A percentile compares a stretch with the other conserved stretches of the same genome.
These are phyloP conservation scores for human DNA, from an alignment of 2,113 vertebrate species.

Conservation along the genomic window DNA sequence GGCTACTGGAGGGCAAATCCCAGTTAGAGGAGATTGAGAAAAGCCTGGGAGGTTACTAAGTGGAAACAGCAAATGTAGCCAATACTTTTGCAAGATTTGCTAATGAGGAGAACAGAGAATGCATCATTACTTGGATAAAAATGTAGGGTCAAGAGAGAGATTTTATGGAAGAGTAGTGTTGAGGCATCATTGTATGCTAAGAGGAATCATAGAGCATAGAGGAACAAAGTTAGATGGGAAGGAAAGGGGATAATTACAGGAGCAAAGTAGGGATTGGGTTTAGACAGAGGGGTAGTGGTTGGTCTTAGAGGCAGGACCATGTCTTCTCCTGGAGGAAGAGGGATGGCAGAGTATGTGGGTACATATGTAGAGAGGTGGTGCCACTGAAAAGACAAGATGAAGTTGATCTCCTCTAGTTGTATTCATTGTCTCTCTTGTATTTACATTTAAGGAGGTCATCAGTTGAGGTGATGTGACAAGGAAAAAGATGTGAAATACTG, in stretches of 20 bases:
- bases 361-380: not conserved
- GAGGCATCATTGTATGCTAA: not conserved
- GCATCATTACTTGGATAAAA: not conserved
- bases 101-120: not conserved
- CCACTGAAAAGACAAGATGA: not conserved
- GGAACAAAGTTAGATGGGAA: not conserved
- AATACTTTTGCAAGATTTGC: not conserved
- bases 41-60: not conserved
- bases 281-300: rapidly evolving
- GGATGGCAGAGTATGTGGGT: too few relatives aligned
- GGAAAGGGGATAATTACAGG: rapidly evolving
- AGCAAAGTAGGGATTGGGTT: not conserved
- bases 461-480: not conserved
- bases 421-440: not conserved
- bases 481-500: not conserved
- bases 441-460: not conserved
- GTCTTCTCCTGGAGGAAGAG: not conserved
- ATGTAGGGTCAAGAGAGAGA: not conserved
- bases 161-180: not conserved
- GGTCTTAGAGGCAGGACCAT: not conserved
- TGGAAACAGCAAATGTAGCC: not conserved
- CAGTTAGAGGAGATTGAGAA: not conserved
- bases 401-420: not conserved
- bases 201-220: not conserved
- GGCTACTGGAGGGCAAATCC: not conserved